Conservation (phyloP, 1,140 invertebrate genomes). For the Latrodectus geometricus region DNA sequence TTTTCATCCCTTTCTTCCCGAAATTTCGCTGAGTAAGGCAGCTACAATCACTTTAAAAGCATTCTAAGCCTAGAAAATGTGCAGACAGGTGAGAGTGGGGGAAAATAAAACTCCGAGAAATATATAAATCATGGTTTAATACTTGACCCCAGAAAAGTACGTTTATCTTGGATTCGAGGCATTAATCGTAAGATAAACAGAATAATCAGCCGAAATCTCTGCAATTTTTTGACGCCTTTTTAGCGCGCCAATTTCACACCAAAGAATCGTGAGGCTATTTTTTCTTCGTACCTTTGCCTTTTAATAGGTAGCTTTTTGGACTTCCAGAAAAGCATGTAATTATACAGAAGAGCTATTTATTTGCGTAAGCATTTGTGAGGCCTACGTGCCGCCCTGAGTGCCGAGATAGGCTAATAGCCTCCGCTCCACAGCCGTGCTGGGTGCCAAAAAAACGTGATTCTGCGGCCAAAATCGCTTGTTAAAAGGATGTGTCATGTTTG, state of each 20-base stretch:
- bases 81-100: background rate
- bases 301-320: background rate
- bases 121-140: background rate
- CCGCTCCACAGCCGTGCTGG: background rate
- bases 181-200: constrained; percentile 29
- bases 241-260: background rate
- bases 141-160: background rate
- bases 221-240: constrained; percentile 7
- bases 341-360: constrained; percentile 24
- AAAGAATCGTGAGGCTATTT: background rate
- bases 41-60: no score
- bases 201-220: background rate
- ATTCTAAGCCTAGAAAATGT: no score
- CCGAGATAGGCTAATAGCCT: background rate
- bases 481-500: background rate
- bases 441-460: constrained; percentile 7
- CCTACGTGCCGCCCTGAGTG: background rate
- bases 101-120: background rate
- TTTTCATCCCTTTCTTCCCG: no score
- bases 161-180: background rate
- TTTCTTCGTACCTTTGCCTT: background rate
- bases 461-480: background rate
- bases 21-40: no score
- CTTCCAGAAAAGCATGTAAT: constrained; percentile 14
- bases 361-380: constrained; percentile 20